A percentile compares a stretch with the other conserved stretches of the same genome.
Evolutionary conservation across 2,888 invertebrate species (phyloP).

Genomic region (Drosophila monieri): DNA sequence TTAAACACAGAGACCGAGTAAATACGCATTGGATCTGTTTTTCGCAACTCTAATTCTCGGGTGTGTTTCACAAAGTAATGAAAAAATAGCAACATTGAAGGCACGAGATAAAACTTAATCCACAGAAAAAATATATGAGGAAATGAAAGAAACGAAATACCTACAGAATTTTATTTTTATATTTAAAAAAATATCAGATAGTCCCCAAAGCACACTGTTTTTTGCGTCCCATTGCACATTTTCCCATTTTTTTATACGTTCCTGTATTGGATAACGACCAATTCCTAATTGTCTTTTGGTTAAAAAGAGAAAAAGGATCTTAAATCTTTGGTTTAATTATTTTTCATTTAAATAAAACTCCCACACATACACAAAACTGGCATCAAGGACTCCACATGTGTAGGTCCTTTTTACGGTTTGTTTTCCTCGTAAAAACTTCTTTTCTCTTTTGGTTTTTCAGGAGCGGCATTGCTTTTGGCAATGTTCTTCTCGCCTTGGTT

Average conservation of each 20-base stretch:
- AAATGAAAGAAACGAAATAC: background rate
- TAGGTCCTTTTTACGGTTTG: slow-evolving; percentile 41
- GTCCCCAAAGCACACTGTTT: background rate
- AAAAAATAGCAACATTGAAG: slow-evolving; percentile 73
- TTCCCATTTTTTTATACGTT: background rate
- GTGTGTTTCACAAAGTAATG: slow-evolving; percentile 57
- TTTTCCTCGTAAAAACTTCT: slow-evolving; percentile 66
- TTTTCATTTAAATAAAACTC: slow-evolving; percentile 73
- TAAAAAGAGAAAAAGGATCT: slow-evolving; percentile 45
- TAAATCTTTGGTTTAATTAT: slow-evolving; percentile 77
- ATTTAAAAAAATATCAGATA: slow-evolving; percentile 13
- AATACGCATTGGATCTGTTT: slow-evolving; percentile 50
- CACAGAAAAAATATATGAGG: slow-evolving; percentile 7
- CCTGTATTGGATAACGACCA: slow-evolving; percentile 49
- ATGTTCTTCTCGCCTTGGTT: slow-evolving; percentile 49
- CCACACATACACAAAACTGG: slow-evolving; percentile 25
- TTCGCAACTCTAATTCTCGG: slow-evolving; percentile 65
- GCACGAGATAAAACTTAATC: slow-evolving; percentile 40
- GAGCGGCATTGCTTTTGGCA: slow-evolving; percentile 53
- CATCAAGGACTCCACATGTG: slow-evolving; percentile 11
- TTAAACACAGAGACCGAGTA: slow-evolving; percentile 40
- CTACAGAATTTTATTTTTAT: background rate
- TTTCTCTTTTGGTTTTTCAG: slow-evolving; percentile 35
- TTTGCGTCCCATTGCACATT: background rate
- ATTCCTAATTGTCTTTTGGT: slow-evolving; percentile 74